Conservation (phyloP, 2,888 invertebrate species). For the Mycalesis mineus region DNA sequence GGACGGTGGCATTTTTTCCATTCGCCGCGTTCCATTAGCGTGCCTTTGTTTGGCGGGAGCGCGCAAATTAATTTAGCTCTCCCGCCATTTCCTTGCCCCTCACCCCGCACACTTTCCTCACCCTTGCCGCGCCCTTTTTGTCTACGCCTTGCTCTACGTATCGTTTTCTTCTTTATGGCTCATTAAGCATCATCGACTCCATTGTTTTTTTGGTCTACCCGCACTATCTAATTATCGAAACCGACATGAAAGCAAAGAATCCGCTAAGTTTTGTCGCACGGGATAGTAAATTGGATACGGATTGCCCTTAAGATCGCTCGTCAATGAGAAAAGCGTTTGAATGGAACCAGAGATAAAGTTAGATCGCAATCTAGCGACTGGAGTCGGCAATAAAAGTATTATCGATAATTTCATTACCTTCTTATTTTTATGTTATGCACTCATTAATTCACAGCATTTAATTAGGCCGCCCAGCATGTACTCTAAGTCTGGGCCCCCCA, state of each 20-base stretch:
- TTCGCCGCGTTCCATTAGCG: conserved; percentile 79
- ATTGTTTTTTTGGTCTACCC: conserved; percentile 72
- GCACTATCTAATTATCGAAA: conserved; percentile 71
- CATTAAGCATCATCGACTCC: conserved; percentile 77
- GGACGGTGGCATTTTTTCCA: conserved; percentile 79
- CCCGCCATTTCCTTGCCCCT: conserved; percentile 73
- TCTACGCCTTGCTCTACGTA: conserved; percentile 78
- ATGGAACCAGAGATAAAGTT: too few relatives aligned
- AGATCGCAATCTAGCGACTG: too few relatives aligned
- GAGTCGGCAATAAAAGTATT: too few relatives aligned
- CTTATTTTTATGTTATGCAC: too few relatives aligned
- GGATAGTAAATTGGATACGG: too few relatives aligned
- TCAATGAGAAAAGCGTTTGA: too few relatives aligned
- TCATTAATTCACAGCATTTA: too few relatives aligned
- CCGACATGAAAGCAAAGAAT: conserved; percentile 48
- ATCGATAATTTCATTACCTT: too few relatives aligned
- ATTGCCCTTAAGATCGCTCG: too few relatives aligned
- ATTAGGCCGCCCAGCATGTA: too few relatives aligned
- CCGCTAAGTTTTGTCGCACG: conserved; percentile 28
- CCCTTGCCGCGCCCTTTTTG: conserved; percentile 73
- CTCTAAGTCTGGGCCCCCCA: too few relatives aligned
- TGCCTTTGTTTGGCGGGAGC: conserved; percentile 79
- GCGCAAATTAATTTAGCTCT: conserved; percentile 79
- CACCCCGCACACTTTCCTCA: conserved; percentile 49
- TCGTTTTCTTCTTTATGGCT: conserved; percentile 79